Base-by-base conservation (phyloP, 1,140 invertebrate species). In the Caenorhabditis briggsae region DNA sequence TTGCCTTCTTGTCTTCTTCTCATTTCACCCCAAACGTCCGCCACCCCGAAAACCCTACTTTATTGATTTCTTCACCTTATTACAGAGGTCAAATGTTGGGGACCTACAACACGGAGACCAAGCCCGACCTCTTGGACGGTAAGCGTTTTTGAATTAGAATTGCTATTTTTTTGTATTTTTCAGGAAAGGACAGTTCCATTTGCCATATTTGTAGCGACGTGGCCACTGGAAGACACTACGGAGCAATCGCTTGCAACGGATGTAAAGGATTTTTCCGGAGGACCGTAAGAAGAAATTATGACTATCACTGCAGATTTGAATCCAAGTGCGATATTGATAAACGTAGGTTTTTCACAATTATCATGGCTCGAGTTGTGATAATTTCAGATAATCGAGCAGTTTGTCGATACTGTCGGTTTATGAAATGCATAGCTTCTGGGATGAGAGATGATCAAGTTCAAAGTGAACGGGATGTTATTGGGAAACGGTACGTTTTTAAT, bases 301-400 rank as follows among this genome's bases (percentile, higher is more conserved):
- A 96, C 5, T 99, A 99, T 93, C 96, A 96, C 0, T 99, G 97
- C 95, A 95, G 97, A 93, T 97, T 97, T 93, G 96, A 94, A 90
- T 94, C 97, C 91, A 96, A 95, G 92, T 99, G 97, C 91, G 95
- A 97, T 0, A 96, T 99, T 50, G 96, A 98, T 93, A 92, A 91
- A 86, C 92, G 90, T 92, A 88, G 48, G 85, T 58, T 74, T 41
- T 50, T 41, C 5, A 41, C 41, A n/a, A 33, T 5, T 56, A 25
- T 7, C 25, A 9, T 56, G 20, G 25, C n/a, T 46, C 43, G 8
- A 33, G 65, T 41, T 82, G 18, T 23, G 43, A 7, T 41, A 0
- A 50, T 87, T 92, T 70, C 65, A 91, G 90, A 92, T 83, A 92
- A 91, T 55, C 85, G 91, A 43, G 91, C 91, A 2, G 89, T 92